These are phyloP conservation scores for Tetheella fluctuosa DNA, from an alignment of 2,888 invertebrate species.

Conservation along the genomic window DNA sequence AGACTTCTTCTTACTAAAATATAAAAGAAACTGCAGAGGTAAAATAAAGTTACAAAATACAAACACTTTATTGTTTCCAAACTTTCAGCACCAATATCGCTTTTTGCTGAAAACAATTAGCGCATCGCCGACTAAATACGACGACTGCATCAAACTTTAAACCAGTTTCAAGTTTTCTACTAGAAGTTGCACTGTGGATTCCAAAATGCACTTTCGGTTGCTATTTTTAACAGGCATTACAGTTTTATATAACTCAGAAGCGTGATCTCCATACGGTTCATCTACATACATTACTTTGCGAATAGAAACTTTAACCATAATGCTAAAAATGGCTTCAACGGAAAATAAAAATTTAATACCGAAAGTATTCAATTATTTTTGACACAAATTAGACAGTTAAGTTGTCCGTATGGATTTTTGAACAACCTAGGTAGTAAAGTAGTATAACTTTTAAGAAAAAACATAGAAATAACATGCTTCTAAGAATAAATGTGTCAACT, in stretches of 20 bases:
- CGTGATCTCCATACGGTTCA: not conserved
- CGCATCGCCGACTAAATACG: constrained; percentile 45
- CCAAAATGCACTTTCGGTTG: constrained; percentile 36
- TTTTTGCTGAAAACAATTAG: constrained; percentile 52
- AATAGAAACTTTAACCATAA: not conserved
- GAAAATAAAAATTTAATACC: too few species aligned
- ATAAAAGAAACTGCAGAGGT: not conserved
- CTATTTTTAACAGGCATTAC: constrained; percentile 27
- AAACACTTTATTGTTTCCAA: constrained; percentile 7
- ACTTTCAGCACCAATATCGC: constrained; percentile 17
- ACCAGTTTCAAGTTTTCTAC: constrained; percentile 48
- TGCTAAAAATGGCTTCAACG: not conserved
- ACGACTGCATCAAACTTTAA: constrained; percentile 59
- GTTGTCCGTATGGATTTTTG: too few species aligned
- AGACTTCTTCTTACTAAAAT: not conserved
- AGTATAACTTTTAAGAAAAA: too few species aligned
- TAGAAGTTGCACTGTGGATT: constrained; percentile 28
- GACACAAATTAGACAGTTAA: too few species aligned
- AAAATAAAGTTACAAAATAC: not conserved
- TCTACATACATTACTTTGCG: not conserved
- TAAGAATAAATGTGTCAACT: too few species aligned
- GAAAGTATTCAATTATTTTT: too few species aligned
- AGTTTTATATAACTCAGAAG: constrained; percentile 3
- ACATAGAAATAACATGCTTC: too few species aligned
- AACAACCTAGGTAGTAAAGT: too few species aligned